phyloP scores from a whole-genome alignment of 1,140 invertebrate genomes.

The Holcopasites calliopsidis region DNA sequence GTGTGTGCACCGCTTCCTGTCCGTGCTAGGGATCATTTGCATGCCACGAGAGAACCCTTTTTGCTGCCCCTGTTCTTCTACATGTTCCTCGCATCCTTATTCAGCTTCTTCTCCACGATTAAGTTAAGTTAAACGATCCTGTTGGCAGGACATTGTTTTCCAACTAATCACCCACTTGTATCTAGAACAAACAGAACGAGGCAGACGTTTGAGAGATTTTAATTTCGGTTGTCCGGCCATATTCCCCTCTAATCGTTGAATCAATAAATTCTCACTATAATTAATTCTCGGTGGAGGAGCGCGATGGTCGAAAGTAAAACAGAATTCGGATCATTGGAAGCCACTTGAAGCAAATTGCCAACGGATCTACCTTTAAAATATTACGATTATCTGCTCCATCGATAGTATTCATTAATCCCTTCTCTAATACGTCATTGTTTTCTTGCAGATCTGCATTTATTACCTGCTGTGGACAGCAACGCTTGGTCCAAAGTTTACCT shows the following conservation, averaged over 20 bases:
- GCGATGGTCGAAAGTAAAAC: not conserved
- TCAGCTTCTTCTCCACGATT: not conserved
- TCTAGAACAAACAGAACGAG: no score
- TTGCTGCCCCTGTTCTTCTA: not conserved
- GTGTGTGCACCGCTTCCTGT: not conserved
- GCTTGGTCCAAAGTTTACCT: constrained; percentile 59
- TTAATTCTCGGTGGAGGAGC: not conserved
- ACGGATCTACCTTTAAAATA: no score
- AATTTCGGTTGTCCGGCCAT: not conserved
- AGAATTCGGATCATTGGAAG: not conserved
- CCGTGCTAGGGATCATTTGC: not conserved
- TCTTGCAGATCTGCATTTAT: constrained; percentile 70
- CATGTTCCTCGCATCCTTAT: not conserved
- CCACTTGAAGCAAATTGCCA: no score
- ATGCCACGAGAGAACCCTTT: not conserved
- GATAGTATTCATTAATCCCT: not conserved
- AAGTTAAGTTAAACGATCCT: not conserved
- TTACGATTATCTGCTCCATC: no score
- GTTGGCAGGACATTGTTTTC: no score
- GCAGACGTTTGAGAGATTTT: not conserved
- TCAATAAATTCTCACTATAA: not conserved
- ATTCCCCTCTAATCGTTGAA: not conserved
- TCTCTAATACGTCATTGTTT: not conserved
- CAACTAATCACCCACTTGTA: no score
- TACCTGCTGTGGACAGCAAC: constrained; percentile 72